A percentile compares a stretch with the other conserved stretches of the same genome.
Evolutionary conservation across 2,888 invertebrate species (phyloP).

Genomic region (Clunio marinus): DNA sequence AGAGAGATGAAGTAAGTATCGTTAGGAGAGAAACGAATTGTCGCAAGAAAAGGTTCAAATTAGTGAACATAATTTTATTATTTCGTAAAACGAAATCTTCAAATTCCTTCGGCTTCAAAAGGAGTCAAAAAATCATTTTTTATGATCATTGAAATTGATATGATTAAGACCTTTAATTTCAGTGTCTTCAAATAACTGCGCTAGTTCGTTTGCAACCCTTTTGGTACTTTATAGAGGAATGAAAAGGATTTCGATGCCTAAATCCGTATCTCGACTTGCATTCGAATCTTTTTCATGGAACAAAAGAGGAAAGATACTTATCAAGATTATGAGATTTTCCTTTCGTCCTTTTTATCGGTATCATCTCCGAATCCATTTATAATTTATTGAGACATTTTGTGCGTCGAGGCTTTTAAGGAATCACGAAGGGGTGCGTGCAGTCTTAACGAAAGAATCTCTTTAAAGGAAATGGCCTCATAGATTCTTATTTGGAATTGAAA

Average conservation of each 20-base stretch:
- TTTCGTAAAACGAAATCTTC: neutral
- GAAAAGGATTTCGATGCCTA: neutral
- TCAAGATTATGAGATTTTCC: neutral
- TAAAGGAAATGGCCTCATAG: neutral
- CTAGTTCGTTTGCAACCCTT: neutral
- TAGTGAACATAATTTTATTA: constrained; percentile 5
- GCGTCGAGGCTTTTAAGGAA: neutral
- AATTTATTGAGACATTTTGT: constrained; percentile 14
- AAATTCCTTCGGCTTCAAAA: neutral
- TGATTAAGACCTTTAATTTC: neutral
- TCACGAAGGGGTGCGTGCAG: neutral
- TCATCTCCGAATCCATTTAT: constrained; percentile 14
- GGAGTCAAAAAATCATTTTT: neutral
- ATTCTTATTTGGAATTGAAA: neutral
- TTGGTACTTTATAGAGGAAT: no score
- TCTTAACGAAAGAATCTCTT: neutral
- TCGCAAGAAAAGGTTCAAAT: neutral
- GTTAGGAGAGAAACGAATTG: neutral
- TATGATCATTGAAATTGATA: neutral
- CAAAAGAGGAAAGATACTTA: neutral
- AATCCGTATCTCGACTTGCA: neutral
- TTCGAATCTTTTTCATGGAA: neutral
- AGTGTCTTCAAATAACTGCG: neutral
- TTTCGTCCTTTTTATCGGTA: constrained; percentile 27
- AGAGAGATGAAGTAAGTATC: constrained; percentile 26